These are phyloP conservation scores for Zophobas atratus DNA, from an alignment of 1,140 invertebrate genomes.

Conservation along the genomic window DNA sequence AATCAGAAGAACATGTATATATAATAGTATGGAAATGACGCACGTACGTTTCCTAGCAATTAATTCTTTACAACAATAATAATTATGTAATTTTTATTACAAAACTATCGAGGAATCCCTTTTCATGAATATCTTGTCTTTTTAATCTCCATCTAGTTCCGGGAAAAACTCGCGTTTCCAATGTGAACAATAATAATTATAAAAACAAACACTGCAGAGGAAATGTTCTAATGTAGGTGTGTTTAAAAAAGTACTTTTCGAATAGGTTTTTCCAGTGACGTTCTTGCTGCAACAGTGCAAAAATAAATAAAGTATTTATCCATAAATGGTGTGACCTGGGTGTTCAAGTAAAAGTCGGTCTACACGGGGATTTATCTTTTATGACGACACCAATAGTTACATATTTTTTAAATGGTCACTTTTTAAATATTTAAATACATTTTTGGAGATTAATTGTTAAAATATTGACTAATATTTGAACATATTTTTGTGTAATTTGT, in stretches of 20 bases:
- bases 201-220: conserved; percentile 22
- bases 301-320: neutral
- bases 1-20: neutral
- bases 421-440: too few relatives aligned
- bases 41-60: conserved; percentile 26
- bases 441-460: too few relatives aligned
- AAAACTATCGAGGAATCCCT: conserved; percentile 25
- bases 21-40: conserved; percentile 40
- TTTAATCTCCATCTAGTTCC: conserved; percentile 23
- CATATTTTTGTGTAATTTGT: too few relatives aligned
- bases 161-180: conserved; percentile 13
- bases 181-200: conserved; percentile 12
- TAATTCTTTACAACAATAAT: conserved; percentile 28
- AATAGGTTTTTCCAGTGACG: conserved; percentile 5
- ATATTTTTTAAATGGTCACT: too few relatives aligned
- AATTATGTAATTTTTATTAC: conserved; percentile 29
- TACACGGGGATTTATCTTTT: too few relatives aligned
- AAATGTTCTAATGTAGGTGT: conserved; percentile 14
- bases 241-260: conserved; percentile 30
- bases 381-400: too few relatives aligned
- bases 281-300: conserved; percentile 11
- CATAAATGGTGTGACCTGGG: too few relatives aligned
- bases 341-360: too few relatives aligned
- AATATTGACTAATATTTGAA: too few relatives aligned
- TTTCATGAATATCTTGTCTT: conserved; percentile 19